Evolutionary conservation across 2,888 invertebrate species (phyloP), one percentile per base, ranked within the genome.

Genomic region (Agrotis segetum): DNA sequence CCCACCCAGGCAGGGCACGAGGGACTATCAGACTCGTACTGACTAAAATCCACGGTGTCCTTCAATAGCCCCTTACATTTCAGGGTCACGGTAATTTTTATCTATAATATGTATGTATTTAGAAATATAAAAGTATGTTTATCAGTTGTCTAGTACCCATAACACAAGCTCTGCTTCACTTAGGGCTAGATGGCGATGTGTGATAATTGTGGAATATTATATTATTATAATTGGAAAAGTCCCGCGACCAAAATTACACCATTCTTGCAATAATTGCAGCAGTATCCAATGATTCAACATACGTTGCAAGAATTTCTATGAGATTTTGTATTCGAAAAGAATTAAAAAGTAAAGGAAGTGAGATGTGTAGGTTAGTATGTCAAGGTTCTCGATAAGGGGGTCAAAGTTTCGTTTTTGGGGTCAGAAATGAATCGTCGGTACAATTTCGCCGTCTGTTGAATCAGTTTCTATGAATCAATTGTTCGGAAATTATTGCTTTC

Each of bases 401-500:
- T n/a, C 78, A 67, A 49, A 60, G 65, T 55, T 69, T 61, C 62
- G 46, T 55, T 79, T 40, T 59, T 58, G n/a, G 24, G 80, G 63
- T 71, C 55, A 53, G 53, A 60, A 73, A 65, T 65, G 62, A 62
- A 21, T 53, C 52, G 71, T 82, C 52, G 3, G 21, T 3, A 21
- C 58, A 73, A 71, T 81, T 76, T 63, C 65, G 56, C 24, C 16
- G 61, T 62, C 47, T 55, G 11, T n/a, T 80, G 59, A 65, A 53
- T 62, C 71, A 72, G 71, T 53, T 75, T 65, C 73, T 82, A 64
- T 85, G 83, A 82, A 76, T 85, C 78, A 78, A 70, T 65, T 67
- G 72, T 34, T 44, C 70, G 55, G 69, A 70, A 77, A 67, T 55
- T 24, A 66, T 62, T 34, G 44, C 58, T 72, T 65, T 59, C n/a